Base-by-base conservation (phyloP, 2,113 vertebrate species). In the Pelvicachromis taeniatus region DNA sequence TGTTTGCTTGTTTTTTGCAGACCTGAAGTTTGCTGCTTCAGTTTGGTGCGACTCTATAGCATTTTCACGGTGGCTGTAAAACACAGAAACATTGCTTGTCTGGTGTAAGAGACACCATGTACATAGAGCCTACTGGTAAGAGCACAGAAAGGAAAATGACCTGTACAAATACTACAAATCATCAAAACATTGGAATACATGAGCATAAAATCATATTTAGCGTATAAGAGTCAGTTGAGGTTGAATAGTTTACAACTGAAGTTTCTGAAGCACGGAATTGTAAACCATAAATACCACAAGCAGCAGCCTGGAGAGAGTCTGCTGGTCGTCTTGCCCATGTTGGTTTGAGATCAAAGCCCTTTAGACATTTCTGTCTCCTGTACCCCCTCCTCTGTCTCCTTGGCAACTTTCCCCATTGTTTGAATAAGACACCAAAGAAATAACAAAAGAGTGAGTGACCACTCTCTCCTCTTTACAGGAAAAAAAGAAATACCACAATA, bases 401-500 rank as follows among this genome's bases (percentile, higher is more conserved):
- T 81, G 73, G 59, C 54, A 50, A 84, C 78, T 42, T 78, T 63
- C 38, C 52, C 50, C 40, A 50, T 83, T 88, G 85, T 89, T 75
- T 85, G 56, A 90, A 78, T 75, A 58, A 91, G 65, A 73, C 58
- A 81, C 52, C 45, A 78, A 80, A 87, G 53, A 77, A 82, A 79
- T 33, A 83, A 77, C 33, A 80, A 73, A 80, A 78, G 83, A 17
- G 16, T 63, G 52, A 79, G 11, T 53, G 81, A 77, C 38, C 59
- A 23, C 77, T 65, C 58, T 6, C 11, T 87, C 33, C 7, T 54
- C 38, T 88, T 90, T 65, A 77, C 31, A 55, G 56, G 50, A 53
- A 78, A 53, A 78, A 78, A 84, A 86, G 17, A 81, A 83, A 83
- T 40, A 45, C 85, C 83, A 81, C 78, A 86, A 26, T 83, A 83